Evolutionary conservation across 2,797 vertebrate genomes (phyloP), one percentile per base, ranked within the genome.

Genomic region (Platalea minor): DNA sequence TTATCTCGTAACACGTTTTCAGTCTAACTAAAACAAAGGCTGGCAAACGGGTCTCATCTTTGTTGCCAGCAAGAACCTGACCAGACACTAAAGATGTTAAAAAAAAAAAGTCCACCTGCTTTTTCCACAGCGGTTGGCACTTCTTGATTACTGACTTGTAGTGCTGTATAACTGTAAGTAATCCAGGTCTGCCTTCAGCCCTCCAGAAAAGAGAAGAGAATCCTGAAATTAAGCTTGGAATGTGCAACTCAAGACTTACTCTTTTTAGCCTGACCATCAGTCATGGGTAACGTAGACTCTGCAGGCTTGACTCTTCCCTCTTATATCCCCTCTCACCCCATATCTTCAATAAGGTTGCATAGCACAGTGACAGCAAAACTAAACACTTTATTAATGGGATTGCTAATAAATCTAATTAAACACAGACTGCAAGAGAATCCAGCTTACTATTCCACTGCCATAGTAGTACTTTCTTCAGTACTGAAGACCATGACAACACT

Each of bases 341-440:
- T 48, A 51, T 63, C 63, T 94, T 85, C 60, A 70, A 5, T 69
- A 81, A 69, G 46, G 39, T 50, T 79, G 56, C 18, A 78, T 4
- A 83, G 57, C 43, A 77, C 31, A 86, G 12, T 33, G 21, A 89
- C 35, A 84, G n/a, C 39, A 94, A 88, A 96, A 82, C 51, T 67
- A 89, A 95, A 78, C 7, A 76, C 54, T 73, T 93, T 39, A 77
- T 91, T 96, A 94, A 76, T 39, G 60, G n/a, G 74, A 95, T 85
- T 95, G 78, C 75, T 68, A 82, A 82, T 60, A 73, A 89, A 91
- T 87, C 74, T 91, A 94, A 95, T 88, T 61, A 96, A 96, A 92
- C 26, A 50, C n/a, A 67, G 68, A 82, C 56, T 50, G 29, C 26
- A 80, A 54, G 53, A 83, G 80, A 93, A 93, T 60, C 64, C 77